Base-by-base conservation (phyloP, 2,888 invertebrate genomes). In the Gymnosoma rotundatum region DNA sequence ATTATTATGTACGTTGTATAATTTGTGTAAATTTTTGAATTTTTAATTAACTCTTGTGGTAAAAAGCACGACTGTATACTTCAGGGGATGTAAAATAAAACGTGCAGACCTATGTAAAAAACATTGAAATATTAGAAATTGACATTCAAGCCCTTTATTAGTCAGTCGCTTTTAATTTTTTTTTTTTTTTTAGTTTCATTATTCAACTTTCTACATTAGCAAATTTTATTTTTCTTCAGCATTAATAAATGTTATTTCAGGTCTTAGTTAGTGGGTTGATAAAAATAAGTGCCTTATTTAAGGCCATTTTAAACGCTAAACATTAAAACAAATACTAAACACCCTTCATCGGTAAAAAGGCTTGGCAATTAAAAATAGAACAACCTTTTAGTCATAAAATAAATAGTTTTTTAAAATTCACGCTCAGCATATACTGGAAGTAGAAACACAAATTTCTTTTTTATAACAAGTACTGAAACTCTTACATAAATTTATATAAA, bases 21-120 rank as follows among this genome's bases (percentile, higher is more conserved):
- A 89, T 88, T 89, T 89, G 87, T 87, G 86, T 88, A 87, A 87
- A 86, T 88, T 88, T 89, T 85, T 88, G 88, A 88, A 89, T 88
- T 88, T 88, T 87, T 89, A 88, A 89, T 88, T 88, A 88, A 88
- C 88, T 88, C 86, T 86, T 54, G 73, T 38, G 66, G 75, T 63
- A 76, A 50, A 52, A 61, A 58, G 52, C 58, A 60, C 12, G 67
- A 56, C 42, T 36, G 32, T 18, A 50, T 9, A 56, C 45, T 45
- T 64, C 21, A 20, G 70, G 56, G 78, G 32, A 16, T 32, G 32
- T 18, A 54, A 60, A 42, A 42, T 12, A 12, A 42, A 10, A 16
- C n/a, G n/a, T 12, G 12, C 16, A 48, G 45, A 42, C 42, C 42
- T 10, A 7, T 42, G 42, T 12, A 12, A 10, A 32, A 48, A 48